Evolutionary conservation across 2,888 invertebrate genomes (phyloP).

Genomic region (Eristalis pertinax): DNA sequence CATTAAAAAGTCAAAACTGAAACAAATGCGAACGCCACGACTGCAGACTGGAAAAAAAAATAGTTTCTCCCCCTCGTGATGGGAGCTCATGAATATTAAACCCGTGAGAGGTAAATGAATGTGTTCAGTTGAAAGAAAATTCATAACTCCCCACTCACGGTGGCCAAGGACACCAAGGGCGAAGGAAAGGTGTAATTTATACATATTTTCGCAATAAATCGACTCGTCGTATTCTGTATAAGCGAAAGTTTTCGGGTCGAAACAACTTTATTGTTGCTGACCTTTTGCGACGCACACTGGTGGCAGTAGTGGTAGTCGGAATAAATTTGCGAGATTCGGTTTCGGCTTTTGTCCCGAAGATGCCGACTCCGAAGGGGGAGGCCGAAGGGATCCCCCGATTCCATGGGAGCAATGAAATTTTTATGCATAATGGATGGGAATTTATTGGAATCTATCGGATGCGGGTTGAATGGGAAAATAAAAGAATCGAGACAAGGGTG

Average conservation of each 20-base stretch:
- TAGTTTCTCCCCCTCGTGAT: neutral
- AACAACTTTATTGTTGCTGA: conserved; percentile 19
- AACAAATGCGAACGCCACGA: neutral
- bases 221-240: neutral
- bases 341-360: neutral
- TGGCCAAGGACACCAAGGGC: neutral
- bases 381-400: neutral
- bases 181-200: conserved; percentile 21
- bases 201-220: conserved; percentile 24
- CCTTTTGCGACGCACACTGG: neutral
- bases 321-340: neutral
- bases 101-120: neutral
- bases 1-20: neutral
- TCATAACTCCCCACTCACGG: neutral
- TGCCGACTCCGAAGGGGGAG: neutral
- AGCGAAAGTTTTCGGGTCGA: conserved; percentile 15
- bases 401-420: conserved; percentile 12
- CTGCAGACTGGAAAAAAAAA: neutral
- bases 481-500: neutral
- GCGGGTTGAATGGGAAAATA: neutral
- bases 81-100: neutral
- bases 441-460: conserved; percentile 17
- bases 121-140: neutral
- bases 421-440: conserved; percentile 23
- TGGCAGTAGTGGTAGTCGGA: neutral